phyloP scores from a whole-genome alignment of 2,113 vertebrate genomes.

The Muscicapa adusta region DNA sequence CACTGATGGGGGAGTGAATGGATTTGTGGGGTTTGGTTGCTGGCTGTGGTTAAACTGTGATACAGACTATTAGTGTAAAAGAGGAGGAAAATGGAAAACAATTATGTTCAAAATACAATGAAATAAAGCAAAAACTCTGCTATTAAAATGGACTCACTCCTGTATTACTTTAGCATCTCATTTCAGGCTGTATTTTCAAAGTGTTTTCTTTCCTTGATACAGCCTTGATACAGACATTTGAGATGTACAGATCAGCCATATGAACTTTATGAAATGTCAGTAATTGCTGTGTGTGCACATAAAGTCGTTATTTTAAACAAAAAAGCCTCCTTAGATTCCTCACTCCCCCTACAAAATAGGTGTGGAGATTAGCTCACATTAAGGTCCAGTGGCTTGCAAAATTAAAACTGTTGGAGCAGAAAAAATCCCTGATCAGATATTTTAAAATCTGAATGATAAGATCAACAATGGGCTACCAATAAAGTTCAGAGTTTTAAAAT shows the following conservation, averaged over 20 bases:
- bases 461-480: constrained; percentile 38
- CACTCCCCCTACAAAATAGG: background rate
- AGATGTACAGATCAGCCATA: background rate
- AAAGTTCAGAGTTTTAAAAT: background rate
- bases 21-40: background rate
- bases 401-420: constrained; percentile 60
- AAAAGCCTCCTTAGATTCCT: background rate
- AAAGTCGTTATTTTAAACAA: constrained; percentile 32
- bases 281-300: constrained; percentile 23
- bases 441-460: constrained; percentile 45
- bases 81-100: background rate
- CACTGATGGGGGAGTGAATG: background rate
- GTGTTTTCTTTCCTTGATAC: background rate
- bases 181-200: background rate
- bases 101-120: background rate
- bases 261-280: constrained; percentile 65
- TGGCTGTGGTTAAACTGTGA: background rate
- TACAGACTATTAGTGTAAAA: background rate
- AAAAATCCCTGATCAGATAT: constrained; percentile 61
- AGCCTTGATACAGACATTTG: background rate
- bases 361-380: constrained; percentile 55
- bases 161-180: background rate
- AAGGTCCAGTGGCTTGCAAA: constrained; percentile 69
- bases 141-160: background rate
- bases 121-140: constrained; percentile 9